Evolutionary conservation across 2,888 invertebrate species (phyloP), one percentile per base, ranked within the genome.

Genomic region (Lordiphosa fenestrarum): DNA sequence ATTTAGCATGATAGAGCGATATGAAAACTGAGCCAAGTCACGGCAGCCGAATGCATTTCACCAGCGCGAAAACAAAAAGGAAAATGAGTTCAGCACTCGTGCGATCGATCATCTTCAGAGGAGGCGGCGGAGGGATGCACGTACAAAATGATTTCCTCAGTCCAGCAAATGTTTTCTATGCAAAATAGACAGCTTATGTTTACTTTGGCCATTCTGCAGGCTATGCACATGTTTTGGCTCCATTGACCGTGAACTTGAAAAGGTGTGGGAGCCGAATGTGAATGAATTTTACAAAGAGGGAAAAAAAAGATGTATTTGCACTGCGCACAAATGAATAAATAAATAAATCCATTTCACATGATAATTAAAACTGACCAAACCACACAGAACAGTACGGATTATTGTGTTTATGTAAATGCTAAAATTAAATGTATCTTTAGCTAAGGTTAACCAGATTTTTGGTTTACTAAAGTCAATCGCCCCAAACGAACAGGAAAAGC

Each of bases 401-500:
- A 70, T 49, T 41, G 38, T 37, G 7, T 25, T 25, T 63, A 80
- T 76, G 75, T 71, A 71, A 71, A 83, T 83, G 0, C 3, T 5
- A 6, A 80, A 83, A 68, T 71, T 66, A 71, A 83, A 80, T 0
- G 3, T 5, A 6, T 6, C n/a, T 10, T 19, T 30, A 47, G 57
- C 51, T 80, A 84, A 84, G 76, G 76, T 69, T 76, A 76, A 76
- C 76, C 82, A 76, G 67, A 76, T 65, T 61, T 59, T 50, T 61
- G 41, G 7, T 48, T 67, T 67, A 72, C 61, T 59, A 15, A 50
- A 39, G 38, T 54, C 44, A 56, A 62, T 7, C 25, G 25, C 25
- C 25, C 25, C 25, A 25, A 51, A 53, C 60, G 36, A 33, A 38
- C 15, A 12, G 48, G 30, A 21, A 13, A 47, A 37, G 38, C 23